Percentiles rank a stretch among this genome's conserved stretches.
These are phyloP conservation scores for Anser cygnoides DNA, from an alignment of 2,113 vertebrate genomes.

Conservation along the genomic window DNA sequence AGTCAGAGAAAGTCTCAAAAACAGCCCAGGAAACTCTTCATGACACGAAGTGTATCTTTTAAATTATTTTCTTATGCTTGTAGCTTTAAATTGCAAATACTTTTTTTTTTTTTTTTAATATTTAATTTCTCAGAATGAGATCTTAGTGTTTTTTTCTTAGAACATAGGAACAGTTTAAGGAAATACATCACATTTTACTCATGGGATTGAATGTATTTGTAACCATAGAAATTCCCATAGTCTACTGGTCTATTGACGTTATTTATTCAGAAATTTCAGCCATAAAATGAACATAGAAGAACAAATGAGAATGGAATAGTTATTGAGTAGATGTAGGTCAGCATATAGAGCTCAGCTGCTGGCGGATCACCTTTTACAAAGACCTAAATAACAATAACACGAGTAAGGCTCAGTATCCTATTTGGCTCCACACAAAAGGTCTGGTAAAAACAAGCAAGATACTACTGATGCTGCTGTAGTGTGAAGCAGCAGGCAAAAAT, in stretches of 20 bases:
- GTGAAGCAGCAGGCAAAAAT: background rate
- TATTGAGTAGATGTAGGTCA: background rate
- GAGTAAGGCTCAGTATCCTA: background rate
- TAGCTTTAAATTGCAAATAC: background rate
- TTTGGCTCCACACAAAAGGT: background rate
- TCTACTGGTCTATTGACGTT: background rate
- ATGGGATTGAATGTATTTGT: background rate
- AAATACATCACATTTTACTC: background rate
- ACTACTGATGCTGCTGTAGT: background rate
- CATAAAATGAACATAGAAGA: background rate
- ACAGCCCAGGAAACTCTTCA: background rate
- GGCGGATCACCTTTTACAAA: background rate
- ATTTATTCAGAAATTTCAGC: background rate
- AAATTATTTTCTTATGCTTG: background rate
- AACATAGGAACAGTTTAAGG: background rate
- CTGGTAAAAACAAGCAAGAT: background rate
- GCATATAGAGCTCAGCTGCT: background rate
- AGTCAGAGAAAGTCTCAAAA: background rate
- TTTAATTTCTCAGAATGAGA: background rate
- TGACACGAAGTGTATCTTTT: background rate
- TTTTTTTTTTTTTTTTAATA: background rate
- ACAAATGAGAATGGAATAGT: background rate
- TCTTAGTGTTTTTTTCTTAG: background rate
- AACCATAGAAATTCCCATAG: background rate
- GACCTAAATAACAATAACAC: background rate